phyloP scores from a whole-genome alignment of 2,797 vertebrate species.

The Melanotaenia trifasciata region DNA sequence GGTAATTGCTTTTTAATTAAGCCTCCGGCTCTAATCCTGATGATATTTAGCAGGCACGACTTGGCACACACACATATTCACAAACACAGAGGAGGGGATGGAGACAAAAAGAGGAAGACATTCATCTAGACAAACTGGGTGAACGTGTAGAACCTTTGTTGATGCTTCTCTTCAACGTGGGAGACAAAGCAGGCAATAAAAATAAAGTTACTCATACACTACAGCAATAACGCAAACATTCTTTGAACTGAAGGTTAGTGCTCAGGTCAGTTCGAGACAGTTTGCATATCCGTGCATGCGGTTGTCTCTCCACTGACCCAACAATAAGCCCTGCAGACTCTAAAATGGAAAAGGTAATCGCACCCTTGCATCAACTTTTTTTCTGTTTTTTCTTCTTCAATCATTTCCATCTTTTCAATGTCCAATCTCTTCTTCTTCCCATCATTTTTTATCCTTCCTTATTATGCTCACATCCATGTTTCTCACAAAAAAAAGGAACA shows the following conservation, averaged over 20 bases:
- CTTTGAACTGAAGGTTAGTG: slow-evolving; percentile 47
- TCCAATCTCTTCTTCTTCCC: too few relatives aligned
- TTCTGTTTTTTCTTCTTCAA: background rate
- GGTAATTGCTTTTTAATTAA: slow-evolving; percentile 85
- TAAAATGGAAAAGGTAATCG: slow-evolving; percentile 49
- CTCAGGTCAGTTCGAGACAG: slow-evolving; percentile 34
- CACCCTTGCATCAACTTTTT: slow-evolving; percentile 29
- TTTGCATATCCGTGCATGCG: slow-evolving; percentile 13
- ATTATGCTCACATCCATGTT: slow-evolving; percentile 28
- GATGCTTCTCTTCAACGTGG: slow-evolving; percentile 43
- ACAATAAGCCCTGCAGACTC: slow-evolving; percentile 25
- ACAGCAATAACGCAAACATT: slow-evolving; percentile 53
- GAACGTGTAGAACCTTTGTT: slow-evolving; percentile 53
- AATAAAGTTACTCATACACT: slow-evolving; percentile 51
- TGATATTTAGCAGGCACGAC: slow-evolving; percentile 77
- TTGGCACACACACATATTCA: slow-evolving; percentile 23
- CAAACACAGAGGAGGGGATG: slow-evolving; percentile 33
- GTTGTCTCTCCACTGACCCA: slow-evolving; percentile 43
- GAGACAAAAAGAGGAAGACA: slow-evolving; percentile 28
- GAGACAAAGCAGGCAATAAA: slow-evolving; percentile 31
- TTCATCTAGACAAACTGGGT: slow-evolving; percentile 57
- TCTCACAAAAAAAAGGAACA: background rate
- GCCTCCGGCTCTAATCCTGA: slow-evolving; percentile 78
- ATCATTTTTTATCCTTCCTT: background rate
- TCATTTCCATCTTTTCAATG: background rate